Evolutionary conservation across 1,140 invertebrate genomes (phyloP).

Genomic region (Drosophila prosaltans): DNA sequence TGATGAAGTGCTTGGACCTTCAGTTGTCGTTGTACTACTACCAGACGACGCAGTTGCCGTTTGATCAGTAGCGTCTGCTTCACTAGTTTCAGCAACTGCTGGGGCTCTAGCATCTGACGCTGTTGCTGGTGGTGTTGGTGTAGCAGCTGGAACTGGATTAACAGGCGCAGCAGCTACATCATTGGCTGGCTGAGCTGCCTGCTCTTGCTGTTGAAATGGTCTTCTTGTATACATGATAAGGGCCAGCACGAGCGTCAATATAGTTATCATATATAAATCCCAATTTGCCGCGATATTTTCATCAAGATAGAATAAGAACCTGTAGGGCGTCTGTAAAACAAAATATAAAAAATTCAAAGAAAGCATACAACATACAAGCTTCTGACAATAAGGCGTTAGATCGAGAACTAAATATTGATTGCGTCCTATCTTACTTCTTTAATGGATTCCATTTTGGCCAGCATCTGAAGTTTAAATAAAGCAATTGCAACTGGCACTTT

Average conservation of each 20-base stretch:
- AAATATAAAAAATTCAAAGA: too few relatives aligned
- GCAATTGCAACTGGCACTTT: slow-evolving; percentile 97
- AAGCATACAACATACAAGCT: too few relatives aligned
- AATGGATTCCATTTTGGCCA: slow-evolving; percentile 89
- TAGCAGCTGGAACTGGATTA: slow-evolving; percentile 26
- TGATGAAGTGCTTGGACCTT: slow-evolving; percentile 10
- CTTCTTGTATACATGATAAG: slow-evolving; percentile 91
- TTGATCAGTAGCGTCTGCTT: background rate
- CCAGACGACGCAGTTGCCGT: background rate
- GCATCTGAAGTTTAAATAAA: slow-evolving; percentile 92
- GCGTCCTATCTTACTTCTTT: slow-evolving; percentile 83
- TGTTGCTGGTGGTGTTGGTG: slow-evolving; percentile 15
- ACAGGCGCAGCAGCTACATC: slow-evolving; percentile 34
- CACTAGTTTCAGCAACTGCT: slow-evolving; percentile 5
- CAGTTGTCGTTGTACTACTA: slow-evolving; percentile 2
- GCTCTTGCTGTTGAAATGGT: slow-evolving; percentile 84
- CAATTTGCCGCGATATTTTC: slow-evolving; percentile 92
- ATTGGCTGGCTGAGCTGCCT: slow-evolving; percentile 32
- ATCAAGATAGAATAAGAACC: slow-evolving; percentile 87
- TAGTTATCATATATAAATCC: slow-evolving; percentile 96
- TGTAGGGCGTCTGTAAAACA: slow-evolving; percentile 86
- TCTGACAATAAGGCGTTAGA: too few relatives aligned
- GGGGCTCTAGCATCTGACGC: background rate
- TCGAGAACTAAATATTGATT: too few relatives aligned
- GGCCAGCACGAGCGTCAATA: slow-evolving; percentile 91